phyloP scores from a whole-genome alignment of 2,888 invertebrate species.

The Drosophila nr. fundita region DNA sequence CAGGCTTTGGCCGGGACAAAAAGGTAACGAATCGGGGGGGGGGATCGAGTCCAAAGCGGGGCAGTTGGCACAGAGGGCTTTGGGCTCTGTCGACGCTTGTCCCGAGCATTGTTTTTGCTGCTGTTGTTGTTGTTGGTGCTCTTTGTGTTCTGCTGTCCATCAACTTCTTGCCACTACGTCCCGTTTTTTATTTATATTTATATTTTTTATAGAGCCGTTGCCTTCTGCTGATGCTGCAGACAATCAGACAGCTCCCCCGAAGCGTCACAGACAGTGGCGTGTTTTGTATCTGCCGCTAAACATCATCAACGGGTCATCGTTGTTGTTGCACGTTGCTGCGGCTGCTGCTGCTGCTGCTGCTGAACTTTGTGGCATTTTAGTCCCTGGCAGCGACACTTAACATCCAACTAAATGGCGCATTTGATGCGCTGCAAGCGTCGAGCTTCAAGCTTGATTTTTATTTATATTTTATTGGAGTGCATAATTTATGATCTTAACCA shows the following conservation, averaged over 20 bases:
- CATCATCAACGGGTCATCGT: conserved; percentile 67
- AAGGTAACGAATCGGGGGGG: conserved; percentile 1
- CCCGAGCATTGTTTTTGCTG: conserved; percentile 28
- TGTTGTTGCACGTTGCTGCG: conserved; percentile 28
- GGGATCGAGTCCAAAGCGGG: not conserved
- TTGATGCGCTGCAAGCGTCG: conserved; percentile 58
- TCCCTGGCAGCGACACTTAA: conserved; percentile 77
- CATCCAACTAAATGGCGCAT: conserved; percentile 75
- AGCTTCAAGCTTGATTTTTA: conserved; percentile 70
- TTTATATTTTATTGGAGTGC: conserved; percentile 69
- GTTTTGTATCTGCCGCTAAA: conserved; percentile 63
- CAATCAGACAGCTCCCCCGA: conserved; percentile 40
- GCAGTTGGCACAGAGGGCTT: conserved; percentile 23
- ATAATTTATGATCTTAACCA: conserved; percentile 55
- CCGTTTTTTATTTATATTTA: conserved; percentile 48
- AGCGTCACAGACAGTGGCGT: conserved; percentile 64
- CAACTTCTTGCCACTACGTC: conserved; percentile 50
- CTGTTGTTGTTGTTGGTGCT: conserved; percentile 13
- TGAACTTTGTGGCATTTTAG: conserved; percentile 74
- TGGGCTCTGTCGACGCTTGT: conserved; percentile 54
- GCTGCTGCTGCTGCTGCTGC: conserved; percentile 24
- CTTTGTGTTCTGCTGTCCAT: conserved; percentile 63
- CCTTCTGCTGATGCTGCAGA: conserved; percentile 24
- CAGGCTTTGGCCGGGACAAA: conserved; percentile 20
- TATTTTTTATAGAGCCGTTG: conserved; percentile 47